phyloP scores from a whole-genome alignment of 23 tunicate species.

The Ascidia mentula region DNA sequence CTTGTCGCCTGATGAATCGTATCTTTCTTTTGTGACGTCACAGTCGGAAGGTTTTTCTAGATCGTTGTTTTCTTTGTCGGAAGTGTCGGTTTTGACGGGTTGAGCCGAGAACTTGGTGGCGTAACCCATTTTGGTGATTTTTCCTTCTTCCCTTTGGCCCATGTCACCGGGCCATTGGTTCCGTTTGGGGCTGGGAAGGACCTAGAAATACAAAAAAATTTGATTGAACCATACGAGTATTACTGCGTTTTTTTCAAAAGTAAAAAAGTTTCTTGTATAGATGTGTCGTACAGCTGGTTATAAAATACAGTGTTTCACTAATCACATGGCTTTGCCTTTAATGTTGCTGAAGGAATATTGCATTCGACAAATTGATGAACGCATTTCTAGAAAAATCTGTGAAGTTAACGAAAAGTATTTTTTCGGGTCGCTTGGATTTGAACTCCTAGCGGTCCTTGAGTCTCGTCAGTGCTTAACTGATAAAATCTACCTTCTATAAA shows the following conservation, averaged over 20 bases:
- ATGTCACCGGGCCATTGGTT: conserved; percentile 5
- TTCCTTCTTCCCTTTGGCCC: background rate
- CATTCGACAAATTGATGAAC: too few relatives aligned
- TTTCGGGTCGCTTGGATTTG: too few relatives aligned
- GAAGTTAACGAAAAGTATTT: too few relatives aligned
- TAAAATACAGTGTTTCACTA: too few relatives aligned
- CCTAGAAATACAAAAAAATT: background rate
- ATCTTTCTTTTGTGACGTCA: background rate
- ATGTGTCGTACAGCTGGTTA: too few relatives aligned
- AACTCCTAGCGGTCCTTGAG: too few relatives aligned
- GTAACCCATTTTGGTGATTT: conserved; percentile 17
- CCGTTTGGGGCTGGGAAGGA: conserved; percentile 21
- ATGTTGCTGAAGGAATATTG: too few relatives aligned
- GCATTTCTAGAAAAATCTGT: too few relatives aligned
- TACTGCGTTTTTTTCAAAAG: too few relatives aligned
- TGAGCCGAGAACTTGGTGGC: conserved; percentile 15
- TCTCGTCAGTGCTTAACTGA: background rate
- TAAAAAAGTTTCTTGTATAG: too few relatives aligned
- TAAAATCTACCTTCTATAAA: background rate
- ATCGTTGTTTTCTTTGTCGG: conserved; percentile 17
- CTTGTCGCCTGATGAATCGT: conserved; percentile 24
- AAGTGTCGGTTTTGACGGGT: background rate
- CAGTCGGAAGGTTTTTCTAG: background rate
- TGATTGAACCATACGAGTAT: too few relatives aligned
- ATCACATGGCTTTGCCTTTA: too few relatives aligned